Evolutionary conservation across 1,140 invertebrate species (phyloP).

Genomic region (Aplysia californica): DNA sequence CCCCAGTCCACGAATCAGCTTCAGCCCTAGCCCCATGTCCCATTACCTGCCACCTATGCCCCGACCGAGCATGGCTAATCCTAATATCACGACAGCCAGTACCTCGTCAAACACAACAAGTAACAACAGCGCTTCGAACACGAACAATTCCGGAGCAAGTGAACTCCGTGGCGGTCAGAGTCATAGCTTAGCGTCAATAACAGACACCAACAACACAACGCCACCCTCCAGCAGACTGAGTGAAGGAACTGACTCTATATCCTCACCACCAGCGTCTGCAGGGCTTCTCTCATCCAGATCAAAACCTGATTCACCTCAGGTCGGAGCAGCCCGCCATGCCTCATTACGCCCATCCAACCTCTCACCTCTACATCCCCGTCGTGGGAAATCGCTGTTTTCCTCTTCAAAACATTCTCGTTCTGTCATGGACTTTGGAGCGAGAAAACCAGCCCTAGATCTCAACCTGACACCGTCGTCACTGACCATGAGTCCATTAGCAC

Average conservation of each 20-base stretch:
- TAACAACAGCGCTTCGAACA: not conserved
- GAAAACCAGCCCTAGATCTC: not conserved
- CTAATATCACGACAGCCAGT: not conserved
- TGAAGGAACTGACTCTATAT: not conserved
- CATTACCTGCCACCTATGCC: not conserved
- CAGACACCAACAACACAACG: not conserved
- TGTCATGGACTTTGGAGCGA: not conserved
- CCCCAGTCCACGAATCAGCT: slow-evolving; percentile 10
- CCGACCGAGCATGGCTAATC: not conserved
- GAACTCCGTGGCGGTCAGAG: not conserved
- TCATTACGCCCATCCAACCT: not conserved
- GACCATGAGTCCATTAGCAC: not conserved
- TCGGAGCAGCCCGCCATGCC: no score
- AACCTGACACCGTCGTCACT: not conserved
- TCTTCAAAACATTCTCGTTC: not conserved
- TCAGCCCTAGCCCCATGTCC: slow-evolving; percentile 7
- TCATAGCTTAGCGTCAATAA: not conserved
- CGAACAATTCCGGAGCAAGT: not conserved
- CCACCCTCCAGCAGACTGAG: not conserved
- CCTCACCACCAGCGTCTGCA: not conserved
- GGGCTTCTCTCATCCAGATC: no score
- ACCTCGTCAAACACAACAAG: not conserved
- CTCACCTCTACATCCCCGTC: not conserved
- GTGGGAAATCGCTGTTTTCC: not conserved
- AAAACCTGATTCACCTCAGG: no score